Evolutionary conservation across 2,888 invertebrate genomes (phyloP).

Genomic region (Protodeltote pygarga): DNA sequence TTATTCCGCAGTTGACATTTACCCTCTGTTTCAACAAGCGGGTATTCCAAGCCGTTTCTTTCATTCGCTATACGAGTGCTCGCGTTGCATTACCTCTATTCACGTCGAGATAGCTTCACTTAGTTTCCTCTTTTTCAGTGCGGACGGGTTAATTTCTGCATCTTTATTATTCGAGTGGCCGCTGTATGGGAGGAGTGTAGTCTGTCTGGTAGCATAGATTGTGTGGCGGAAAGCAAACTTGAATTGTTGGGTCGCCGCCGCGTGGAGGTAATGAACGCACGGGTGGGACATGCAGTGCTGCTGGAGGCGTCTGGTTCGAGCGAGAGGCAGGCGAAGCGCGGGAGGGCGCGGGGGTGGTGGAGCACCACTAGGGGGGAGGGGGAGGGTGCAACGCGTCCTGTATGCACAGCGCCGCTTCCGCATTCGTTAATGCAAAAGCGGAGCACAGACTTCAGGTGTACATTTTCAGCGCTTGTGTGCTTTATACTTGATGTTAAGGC

Average conservation of each 20-base stretch:
- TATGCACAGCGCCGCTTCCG: conserved; percentile 86
- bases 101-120: conserved; percentile 85
- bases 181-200: conserved; percentile 76
- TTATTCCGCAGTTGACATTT: conserved; percentile 85
- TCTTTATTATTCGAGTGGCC: conserved; percentile 86
- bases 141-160: conserved; percentile 85
- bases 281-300: conserved; percentile 80
- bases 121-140: conserved; percentile 85
- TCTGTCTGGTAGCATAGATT: conserved; percentile 83
- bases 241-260: conserved; percentile 83
- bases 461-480: conserved; percentile 85
- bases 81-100: conserved; percentile 83
- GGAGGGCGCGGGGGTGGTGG: conserved; percentile 52
- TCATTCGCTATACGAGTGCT: conserved; percentile 82
- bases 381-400: conserved; percentile 80
- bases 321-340: conserved; percentile 64
- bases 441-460: conserved; percentile 86
- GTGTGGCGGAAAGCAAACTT: conserved; percentile 86
- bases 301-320: conserved; percentile 81
- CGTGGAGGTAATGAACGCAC: conserved; percentile 85
- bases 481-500: conserved; percentile 82
- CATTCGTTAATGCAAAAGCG: conserved; percentile 87
- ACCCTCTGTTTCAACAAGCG: conserved; percentile 84
- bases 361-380: conserved; percentile 49
- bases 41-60: conserved; percentile 79